Evolutionary conservation across 2,888 invertebrate genomes (phyloP).

Genomic region (Amiota mariae): DNA sequence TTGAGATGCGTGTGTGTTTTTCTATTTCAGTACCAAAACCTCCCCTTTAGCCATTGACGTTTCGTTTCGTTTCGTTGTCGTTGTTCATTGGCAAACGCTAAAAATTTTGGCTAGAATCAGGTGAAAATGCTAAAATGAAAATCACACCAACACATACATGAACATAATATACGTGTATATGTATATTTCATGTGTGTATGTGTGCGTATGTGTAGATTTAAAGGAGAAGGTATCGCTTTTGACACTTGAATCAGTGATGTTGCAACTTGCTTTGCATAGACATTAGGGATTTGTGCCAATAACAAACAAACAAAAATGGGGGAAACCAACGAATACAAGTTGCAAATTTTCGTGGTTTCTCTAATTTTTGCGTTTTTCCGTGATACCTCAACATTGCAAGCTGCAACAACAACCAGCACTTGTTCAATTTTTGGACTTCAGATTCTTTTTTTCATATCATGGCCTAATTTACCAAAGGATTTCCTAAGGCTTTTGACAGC

Average conservation of each 20-base stretch:
- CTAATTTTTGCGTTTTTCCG: conserved; percentile 6
- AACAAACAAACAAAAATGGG: neutral
- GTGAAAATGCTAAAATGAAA: conserved; percentile 16
- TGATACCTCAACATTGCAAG: too few relatives aligned
- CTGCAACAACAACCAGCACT: too few relatives aligned
- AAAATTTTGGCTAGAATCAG: conserved; percentile 15
- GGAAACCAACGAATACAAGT: conserved; percentile 4
- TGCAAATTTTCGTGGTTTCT: conserved; percentile 22
- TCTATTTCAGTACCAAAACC: neutral
- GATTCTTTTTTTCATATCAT: too few relatives aligned
- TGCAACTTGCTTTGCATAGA: conserved; percentile 15
- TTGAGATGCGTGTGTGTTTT: conserved; percentile 46
- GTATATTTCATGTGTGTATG: too few relatives aligned
- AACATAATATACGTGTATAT: too few relatives aligned
- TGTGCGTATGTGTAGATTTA: neutral
- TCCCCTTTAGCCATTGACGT: neutral
- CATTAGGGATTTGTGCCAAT: conserved; percentile 20
- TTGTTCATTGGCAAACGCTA: neutral
- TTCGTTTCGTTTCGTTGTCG: neutral
- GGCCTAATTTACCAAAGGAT: too few relatives aligned
- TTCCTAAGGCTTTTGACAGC: too few relatives aligned
- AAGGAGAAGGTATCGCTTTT: neutral
- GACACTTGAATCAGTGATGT: neutral
- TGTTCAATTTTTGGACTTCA: too few relatives aligned
- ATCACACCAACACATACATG: neutral